Evolutionary conservation across 2,113 vertebrate genomes (phyloP).

Genomic region (Thinocorus orbignyianus): DNA sequence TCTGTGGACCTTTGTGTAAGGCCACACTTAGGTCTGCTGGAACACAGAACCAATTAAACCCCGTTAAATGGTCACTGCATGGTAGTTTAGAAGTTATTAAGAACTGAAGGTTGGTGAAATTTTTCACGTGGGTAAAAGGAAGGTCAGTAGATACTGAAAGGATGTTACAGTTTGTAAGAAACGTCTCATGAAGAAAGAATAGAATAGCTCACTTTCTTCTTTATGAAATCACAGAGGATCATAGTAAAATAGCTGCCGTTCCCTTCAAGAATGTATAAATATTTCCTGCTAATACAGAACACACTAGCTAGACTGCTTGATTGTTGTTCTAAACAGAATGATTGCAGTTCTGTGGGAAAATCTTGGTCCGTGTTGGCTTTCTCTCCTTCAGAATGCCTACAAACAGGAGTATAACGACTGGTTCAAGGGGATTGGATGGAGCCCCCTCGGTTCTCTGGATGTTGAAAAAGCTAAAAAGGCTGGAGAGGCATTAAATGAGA

Average conservation of each 20-base stretch:
- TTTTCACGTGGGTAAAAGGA: neutral
- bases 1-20: neutral
- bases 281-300: neutral
- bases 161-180: neutral
- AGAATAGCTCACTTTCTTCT: neutral
- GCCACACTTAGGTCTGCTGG: neutral
- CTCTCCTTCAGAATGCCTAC: conserved; percentile 72
- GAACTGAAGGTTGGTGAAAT: neutral
- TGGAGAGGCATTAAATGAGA: conserved; percentile 75
- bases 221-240: neutral
- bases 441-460: conserved; percentile 77
- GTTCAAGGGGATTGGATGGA: conserved; percentile 80
- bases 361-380: neutral
- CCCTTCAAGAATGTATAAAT: neutral
- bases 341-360: neutral
- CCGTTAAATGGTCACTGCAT: neutral
- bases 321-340: neutral
- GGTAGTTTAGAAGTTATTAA: neutral
- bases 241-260: neutral
- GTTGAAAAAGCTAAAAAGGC: conserved; percentile 80
- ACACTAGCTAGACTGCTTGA: neutral
- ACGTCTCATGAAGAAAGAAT: neutral
- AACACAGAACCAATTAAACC: neutral
- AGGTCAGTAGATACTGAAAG: neutral
- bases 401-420: conserved; percentile 80